These are phyloP conservation scores for Myopa tessellatipennis DNA, from an alignment of 2,888 invertebrate species.

Conservation along the genomic window DNA sequence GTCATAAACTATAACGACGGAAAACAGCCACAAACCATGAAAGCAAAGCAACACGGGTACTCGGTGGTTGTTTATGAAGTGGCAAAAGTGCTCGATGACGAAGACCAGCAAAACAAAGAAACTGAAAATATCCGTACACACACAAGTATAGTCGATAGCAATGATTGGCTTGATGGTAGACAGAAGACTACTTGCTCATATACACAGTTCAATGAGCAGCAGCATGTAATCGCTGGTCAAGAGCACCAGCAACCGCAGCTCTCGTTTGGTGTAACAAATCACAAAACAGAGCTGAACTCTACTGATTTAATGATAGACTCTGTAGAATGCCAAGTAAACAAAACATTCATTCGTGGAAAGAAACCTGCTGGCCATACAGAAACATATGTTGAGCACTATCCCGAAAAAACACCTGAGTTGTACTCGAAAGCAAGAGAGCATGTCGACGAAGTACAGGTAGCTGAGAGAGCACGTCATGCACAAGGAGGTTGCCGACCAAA, in stretches of 20 bases:
- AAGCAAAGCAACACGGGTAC: neutral
- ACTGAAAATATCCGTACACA: constrained; percentile 29
- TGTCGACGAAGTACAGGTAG: constrained; percentile 20
- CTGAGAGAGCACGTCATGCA: constrained; percentile 12
- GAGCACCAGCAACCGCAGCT: constrained; percentile 29
- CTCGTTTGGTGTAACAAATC: constrained; percentile 48
- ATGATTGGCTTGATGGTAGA: constrained; percentile 1
- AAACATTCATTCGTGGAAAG: constrained; percentile 47
- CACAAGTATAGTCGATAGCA: constrained; percentile 33
- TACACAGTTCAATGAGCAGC: constrained; percentile 12
- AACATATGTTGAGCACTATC: constrained; percentile 21
- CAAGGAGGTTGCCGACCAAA: neutral
- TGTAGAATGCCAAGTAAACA: constrained; percentile 44
- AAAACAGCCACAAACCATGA: constrained; percentile 39
- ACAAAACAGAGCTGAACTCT: constrained; percentile 47
- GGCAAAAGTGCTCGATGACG: neutral
- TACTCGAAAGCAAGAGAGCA: constrained; percentile 9
- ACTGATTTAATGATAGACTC: constrained; percentile 39
- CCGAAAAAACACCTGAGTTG: constrained; percentile 55
- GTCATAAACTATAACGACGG: constrained; percentile 53
- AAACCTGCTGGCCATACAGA: neutral
- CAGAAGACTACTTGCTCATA: constrained; percentile 41
- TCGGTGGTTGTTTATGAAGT: neutral
- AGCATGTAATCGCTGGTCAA: constrained; percentile 29
- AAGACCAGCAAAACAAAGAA: constrained; percentile 6